A percentile compares a stretch with the other conserved stretches of the same genome.
These are phyloP conservation scores for Ornithorhynchus anatinus DNA, from an alignment of 2,113 vertebrate species.

Conservation along the genomic window DNA sequence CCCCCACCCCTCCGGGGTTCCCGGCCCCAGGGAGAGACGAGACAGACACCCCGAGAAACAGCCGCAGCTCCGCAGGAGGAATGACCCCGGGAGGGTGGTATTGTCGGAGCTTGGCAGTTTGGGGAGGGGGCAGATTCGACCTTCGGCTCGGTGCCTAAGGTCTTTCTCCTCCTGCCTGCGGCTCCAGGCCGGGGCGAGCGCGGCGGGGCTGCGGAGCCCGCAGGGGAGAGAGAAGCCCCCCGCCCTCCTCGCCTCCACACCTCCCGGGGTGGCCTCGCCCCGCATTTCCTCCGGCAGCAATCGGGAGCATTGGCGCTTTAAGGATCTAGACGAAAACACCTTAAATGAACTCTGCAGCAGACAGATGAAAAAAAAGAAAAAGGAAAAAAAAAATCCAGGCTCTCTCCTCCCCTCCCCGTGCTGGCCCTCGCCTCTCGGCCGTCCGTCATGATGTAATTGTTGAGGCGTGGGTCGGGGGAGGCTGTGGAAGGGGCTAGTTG, in stretches of 20 bases:
- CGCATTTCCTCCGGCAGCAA: background rate
- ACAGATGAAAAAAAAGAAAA: slow-evolving; percentile 49
- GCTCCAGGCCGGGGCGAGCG: too few species aligned
- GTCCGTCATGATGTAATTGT: slow-evolving; percentile 88
- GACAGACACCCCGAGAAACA: too few species aligned
- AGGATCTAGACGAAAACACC: slow-evolving; percentile 84
- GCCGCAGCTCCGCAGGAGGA: too few species aligned
- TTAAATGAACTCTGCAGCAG: slow-evolving; percentile 81
- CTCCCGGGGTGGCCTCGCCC: background rate
- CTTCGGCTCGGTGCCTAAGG: too few species aligned
- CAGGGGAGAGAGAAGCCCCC: background rate
- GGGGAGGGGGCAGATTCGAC: too few species aligned
- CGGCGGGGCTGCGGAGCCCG: background rate
- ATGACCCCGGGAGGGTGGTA: too few species aligned
- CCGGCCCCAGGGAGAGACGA: too few species aligned
- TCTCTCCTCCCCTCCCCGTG: too few species aligned
- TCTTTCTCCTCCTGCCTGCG: too few species aligned
- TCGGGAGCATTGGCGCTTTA: slow-evolving; percentile 77
- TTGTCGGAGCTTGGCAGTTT: too few species aligned
- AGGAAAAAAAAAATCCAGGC: background rate
- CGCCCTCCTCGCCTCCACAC: background rate
- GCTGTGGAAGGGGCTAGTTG: slow-evolving; percentile 85
- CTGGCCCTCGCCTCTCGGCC: slow-evolving; percentile 74
- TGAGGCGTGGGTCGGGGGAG: slow-evolving; percentile 82
- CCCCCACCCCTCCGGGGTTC: too few species aligned